phyloP scores from a whole-genome alignment of 30 jellyfish, hydroid and myxozoan genomes.

The Cassiopea xamachana region DNA sequence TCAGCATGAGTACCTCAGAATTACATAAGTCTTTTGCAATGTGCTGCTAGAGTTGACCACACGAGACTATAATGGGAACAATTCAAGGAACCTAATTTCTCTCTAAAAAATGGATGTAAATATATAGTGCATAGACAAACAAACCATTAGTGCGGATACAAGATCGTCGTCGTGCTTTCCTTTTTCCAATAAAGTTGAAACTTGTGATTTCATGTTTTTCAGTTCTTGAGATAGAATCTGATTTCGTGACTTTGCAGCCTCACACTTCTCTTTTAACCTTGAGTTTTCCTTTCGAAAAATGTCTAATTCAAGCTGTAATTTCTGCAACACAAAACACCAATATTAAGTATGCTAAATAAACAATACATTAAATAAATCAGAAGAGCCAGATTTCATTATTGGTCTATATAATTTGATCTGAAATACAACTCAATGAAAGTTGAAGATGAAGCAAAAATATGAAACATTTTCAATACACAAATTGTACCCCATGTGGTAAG shows the following conservation, averaged over 20 bases:
- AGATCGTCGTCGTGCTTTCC: slow-evolving; percentile 98
- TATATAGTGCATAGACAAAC: background rate
- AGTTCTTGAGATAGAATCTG: slow-evolving; percentile 79
- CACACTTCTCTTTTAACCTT: slow-evolving; percentile 75
- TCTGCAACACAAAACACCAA: slow-evolving; percentile 33
- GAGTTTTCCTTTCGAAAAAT: slow-evolving; percentile 69
- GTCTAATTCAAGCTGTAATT: slow-evolving; percentile 77
- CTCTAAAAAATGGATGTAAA: no score
- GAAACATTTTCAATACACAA: no score
- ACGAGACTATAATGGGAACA: no score
- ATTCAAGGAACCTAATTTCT: no score
- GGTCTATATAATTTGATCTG: background rate
- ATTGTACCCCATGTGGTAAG: no score
- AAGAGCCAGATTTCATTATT: background rate
- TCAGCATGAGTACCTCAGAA: no score
- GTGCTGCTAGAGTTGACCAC: no score
- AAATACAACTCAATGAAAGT: no score
- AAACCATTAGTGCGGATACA: slow-evolving; percentile 83
- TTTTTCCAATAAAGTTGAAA: slow-evolving; percentile 74
- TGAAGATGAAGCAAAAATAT: no score
- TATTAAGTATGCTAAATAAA: no score
- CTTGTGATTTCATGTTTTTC: slow-evolving; percentile 77
- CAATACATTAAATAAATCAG: background rate
- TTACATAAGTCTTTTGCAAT: no score
- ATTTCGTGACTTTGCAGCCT: slow-evolving; percentile 93